These are phyloP conservation scores for Philereme vetulata DNA, from an alignment of 2,888 invertebrate genomes.

Conservation along the genomic window DNA sequence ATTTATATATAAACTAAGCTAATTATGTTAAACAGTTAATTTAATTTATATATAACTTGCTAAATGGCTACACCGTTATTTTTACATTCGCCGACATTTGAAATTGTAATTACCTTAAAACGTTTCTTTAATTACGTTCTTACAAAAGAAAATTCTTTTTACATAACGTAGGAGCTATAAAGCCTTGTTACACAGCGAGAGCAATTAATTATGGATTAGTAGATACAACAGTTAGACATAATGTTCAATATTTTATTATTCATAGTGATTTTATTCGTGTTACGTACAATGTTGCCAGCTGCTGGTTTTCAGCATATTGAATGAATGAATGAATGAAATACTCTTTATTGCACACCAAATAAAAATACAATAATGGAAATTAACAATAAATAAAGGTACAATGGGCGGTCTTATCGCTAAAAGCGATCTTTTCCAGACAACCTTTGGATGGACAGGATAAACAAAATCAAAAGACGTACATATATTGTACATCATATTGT, in stretches of 20 bases:
- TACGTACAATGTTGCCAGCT: constrained; percentile 36
- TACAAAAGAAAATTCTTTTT: constrained; percentile 36
- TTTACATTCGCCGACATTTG: constrained; percentile 32
- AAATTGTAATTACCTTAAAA: constrained; percentile 33
- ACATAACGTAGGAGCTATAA: constrained; percentile 33
- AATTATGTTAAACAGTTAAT: constrained; percentile 28
- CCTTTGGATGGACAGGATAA: too few relatives aligned
- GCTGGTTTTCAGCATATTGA: not conserved
- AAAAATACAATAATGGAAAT: too few relatives aligned
- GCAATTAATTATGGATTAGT: constrained; percentile 50
- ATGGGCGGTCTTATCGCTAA: too few relatives aligned
- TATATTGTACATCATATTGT: too few relatives aligned
- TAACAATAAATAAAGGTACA: too few relatives aligned
- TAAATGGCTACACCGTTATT: constrained; percentile 37
- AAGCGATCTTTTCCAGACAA: too few relatives aligned
- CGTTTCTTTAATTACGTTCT: constrained; percentile 38
- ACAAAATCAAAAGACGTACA: too few relatives aligned
- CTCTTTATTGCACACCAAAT: too few relatives aligned
- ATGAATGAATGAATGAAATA: too few relatives aligned
- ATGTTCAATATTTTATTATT: constrained; percentile 54
- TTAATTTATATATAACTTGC: constrained; percentile 39
- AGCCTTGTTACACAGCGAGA: constrained; percentile 34
- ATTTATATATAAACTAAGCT: constrained; percentile 1
- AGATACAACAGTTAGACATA: constrained; percentile 43
- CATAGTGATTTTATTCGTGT: constrained; percentile 55